phyloP scores from a whole-genome alignment of 2,797 vertebrate species.

The Phrynocephalus vlangalii region DNA sequence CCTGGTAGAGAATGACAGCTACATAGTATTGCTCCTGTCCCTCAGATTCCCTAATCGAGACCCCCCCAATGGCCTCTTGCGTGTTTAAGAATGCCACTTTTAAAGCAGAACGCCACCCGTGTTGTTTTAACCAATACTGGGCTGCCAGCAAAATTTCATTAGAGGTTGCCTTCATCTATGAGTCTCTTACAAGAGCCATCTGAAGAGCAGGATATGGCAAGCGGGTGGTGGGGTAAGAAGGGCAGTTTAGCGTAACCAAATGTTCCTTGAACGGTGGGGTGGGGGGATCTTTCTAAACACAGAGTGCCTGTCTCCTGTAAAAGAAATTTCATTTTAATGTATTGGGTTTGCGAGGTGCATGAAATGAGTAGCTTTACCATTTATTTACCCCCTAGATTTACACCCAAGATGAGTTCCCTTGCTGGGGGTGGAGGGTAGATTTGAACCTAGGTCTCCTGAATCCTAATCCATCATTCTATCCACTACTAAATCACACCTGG shows the following conservation, averaged over 20 bases:
- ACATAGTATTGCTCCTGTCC: not conserved
- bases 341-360: no score
- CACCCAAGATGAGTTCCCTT: no score
- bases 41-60: not conserved
- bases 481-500: no score
- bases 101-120: not conserved
- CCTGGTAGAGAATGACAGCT: no score
- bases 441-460: no score
- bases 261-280: not conserved
- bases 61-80: not conserved
- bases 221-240: no score
- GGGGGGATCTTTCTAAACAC: not conserved
- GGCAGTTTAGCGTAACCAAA: no score
- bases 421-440: no score
- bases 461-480: no score
- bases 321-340: not conserved
- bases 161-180: not conserved
- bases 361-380: no score
- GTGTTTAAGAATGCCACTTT: not conserved
- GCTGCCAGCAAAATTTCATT: not conserved
- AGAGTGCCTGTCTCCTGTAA: not conserved
- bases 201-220: not conserved
- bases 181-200: not conserved
- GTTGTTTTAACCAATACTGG: not conserved
- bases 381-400: no score